Conservation (phyloP, 2,797 vertebrate genomes). For the Acipenser transmontanus region DNA sequence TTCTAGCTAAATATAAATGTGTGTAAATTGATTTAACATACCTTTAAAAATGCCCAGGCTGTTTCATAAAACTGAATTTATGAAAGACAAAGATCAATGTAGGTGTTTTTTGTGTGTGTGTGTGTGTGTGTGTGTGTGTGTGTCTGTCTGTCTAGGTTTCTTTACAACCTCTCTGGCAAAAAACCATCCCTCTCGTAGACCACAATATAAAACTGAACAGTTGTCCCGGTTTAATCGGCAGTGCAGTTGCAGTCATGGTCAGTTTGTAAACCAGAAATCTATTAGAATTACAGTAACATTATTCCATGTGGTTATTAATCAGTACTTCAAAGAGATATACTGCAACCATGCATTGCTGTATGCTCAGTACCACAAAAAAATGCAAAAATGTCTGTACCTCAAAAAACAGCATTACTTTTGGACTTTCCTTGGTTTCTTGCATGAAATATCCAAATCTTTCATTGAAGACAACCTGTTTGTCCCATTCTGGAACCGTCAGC, state of each 20-base stretch:
- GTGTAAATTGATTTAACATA: conserved; percentile 39
- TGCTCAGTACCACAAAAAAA: conserved; percentile 9
- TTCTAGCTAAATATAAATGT: conserved; percentile 7
- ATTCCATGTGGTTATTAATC: too few species aligned
- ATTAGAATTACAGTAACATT: too few species aligned
- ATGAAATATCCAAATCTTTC: conserved; percentile 82
- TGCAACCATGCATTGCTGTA: too few species aligned
- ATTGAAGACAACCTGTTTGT: conserved; percentile 93
- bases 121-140: conserved; percentile 20
- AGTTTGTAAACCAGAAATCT: too few species aligned
- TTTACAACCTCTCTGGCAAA: conserved; percentile 29
- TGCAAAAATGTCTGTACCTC: conserved; percentile 58
- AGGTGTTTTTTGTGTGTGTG: conserved; percentile 26
- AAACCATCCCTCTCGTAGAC: too few species aligned
- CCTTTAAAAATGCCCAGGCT: conserved; percentile 96
- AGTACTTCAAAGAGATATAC: too few species aligned
- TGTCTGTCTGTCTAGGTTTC: conserved; percentile 23
- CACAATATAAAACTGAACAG: too few species aligned
- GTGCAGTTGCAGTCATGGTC: too few species aligned
- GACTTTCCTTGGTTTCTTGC: conserved; percentile 60
- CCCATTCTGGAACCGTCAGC: conserved; percentile 84
- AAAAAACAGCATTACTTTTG: conserved; percentile 82
- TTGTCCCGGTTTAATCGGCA: too few species aligned
- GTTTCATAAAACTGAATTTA: conserved; percentile 51
- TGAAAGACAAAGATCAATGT: conserved; percentile 32